phyloP scores from a whole-genome alignment of 2,888 invertebrate genomes.

The Drosophila trichaetosa region DNA sequence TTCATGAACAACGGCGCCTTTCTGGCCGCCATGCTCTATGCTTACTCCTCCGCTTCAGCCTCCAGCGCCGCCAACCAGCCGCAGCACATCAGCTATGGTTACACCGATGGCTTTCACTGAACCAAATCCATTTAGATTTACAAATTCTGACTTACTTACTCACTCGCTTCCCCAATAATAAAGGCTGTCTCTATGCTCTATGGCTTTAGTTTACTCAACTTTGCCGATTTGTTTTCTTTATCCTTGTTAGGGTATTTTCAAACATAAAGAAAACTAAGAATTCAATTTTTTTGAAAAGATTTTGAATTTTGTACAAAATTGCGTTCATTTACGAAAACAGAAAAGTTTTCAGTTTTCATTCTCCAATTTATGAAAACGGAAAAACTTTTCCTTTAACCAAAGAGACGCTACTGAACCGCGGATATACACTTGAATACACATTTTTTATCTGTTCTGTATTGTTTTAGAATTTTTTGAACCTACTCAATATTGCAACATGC shows the following conservation, averaged over 20 bases:
- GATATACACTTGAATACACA: background rate
- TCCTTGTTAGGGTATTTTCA: background rate
- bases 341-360: background rate
- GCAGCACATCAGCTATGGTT: slow-evolving; percentile 81
- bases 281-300: background rate
- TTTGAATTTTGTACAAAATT: background rate
- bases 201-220: slow-evolving; percentile 26
- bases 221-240: background rate
- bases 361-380: background rate
- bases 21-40: slow-evolving; percentile 86
- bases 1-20: slow-evolving; percentile 90
- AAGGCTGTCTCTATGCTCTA: slow-evolving; percentile 52
- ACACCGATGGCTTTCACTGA: slow-evolving; percentile 62
- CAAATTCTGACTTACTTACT: slow-evolving; percentile 5
- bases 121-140: slow-evolving; percentile 7
- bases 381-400: background rate
- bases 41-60: slow-evolving; percentile 53
- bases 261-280: background rate
- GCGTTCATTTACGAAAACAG: background rate
- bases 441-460: background rate
- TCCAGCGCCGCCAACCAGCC: slow-evolving; percentile 79
- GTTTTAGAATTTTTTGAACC: accelerated
- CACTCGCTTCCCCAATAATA: slow-evolving; percentile 47
- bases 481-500: background rate
- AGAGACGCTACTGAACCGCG: accelerated